These are phyloP conservation scores for Muntiacus reevesi DNA, from an alignment of 2,113 vertebrate genomes.

Conservation along the genomic window DNA sequence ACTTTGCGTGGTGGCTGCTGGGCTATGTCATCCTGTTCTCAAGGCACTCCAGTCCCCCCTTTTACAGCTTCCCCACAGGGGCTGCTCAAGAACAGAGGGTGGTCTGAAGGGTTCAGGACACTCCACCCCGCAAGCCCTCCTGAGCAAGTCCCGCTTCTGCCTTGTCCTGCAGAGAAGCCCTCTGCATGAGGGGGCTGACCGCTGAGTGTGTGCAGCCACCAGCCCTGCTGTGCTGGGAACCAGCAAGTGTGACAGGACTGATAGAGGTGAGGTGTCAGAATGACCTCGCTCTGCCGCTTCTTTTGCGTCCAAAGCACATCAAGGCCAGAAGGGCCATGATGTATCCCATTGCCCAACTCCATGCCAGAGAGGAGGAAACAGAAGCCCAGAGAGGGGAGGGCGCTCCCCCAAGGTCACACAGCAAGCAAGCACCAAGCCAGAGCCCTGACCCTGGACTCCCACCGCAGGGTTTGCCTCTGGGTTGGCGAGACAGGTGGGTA, in stretches of 20 bases:
- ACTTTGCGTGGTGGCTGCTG: neutral
- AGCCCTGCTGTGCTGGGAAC: neutral
- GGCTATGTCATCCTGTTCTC: neutral
- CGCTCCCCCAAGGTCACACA: neutral
- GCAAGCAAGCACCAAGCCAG: neutral
- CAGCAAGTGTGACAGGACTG: neutral
- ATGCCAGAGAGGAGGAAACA: neutral
- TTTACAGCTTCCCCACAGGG: neutral
- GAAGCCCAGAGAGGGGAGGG: neutral
- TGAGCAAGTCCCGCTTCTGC: neutral
- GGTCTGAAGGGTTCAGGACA: neutral
- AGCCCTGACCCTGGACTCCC: neutral
- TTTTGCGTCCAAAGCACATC: neutral
- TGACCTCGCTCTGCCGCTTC: neutral
- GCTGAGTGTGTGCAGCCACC: neutral
- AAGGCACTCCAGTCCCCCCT: neutral
- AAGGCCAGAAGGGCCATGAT: neutral
- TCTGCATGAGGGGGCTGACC: neutral
- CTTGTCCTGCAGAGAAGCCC: neutral
- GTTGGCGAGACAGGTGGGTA: neutral
- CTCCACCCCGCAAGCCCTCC: neutral
- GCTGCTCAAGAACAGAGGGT: neutral
- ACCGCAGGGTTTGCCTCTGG: neutral
- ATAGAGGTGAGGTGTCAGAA: neutral
- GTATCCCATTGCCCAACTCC: neutral